Evolutionary conservation across 2,797 vertebrate genomes (phyloP), one percentile per base, ranked within the genome.

Genomic region (Vultur gryphus): DNA sequence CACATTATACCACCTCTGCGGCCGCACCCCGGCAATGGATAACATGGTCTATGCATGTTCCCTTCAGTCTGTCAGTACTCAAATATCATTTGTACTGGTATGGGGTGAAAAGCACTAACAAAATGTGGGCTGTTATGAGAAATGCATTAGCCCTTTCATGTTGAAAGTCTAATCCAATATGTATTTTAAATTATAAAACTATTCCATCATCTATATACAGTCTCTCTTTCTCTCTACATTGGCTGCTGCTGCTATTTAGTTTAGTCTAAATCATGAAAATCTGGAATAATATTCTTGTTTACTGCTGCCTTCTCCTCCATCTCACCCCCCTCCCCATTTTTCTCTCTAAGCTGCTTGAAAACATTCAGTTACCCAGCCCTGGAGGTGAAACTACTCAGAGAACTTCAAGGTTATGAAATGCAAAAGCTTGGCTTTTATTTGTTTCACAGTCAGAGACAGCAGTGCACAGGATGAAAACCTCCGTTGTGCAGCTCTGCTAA

Each of bases 321-420:
- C 33, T 76, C 75, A 65, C 33, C 6, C 26, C 49, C 49, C 62
- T 35, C 48, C 16, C 7, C 35, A 20, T 76, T 87, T 90, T 78
- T 90, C 86, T 95, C 55, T 81, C 67, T 76, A 95, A 92, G 91
- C 89, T 93, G 84, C 95, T 97, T 95, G 95, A 97, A 98, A 98
- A 96, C 79, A 92, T 52, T 95, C 93, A 59, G 91, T 95, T 95
- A 94, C 91, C 66, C 96, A 97, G 91, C 91, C 97, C 97, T 96
- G 92, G 94, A 98, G 97, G 95, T 96, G 97, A 98, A 97, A 96
- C 85, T 96, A 93, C 93, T 97, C 93, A 86, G 93, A 96, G 89
- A 96, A 97, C 96, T 89, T 98, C 97, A 98, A 98, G 97, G 98
- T 97, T 97, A 98, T 96, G 90, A 96, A 98, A 98, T 94, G 96